Conservation (phyloP, 1,140 invertebrate species). For the Drosophila pectinifera region DNA sequence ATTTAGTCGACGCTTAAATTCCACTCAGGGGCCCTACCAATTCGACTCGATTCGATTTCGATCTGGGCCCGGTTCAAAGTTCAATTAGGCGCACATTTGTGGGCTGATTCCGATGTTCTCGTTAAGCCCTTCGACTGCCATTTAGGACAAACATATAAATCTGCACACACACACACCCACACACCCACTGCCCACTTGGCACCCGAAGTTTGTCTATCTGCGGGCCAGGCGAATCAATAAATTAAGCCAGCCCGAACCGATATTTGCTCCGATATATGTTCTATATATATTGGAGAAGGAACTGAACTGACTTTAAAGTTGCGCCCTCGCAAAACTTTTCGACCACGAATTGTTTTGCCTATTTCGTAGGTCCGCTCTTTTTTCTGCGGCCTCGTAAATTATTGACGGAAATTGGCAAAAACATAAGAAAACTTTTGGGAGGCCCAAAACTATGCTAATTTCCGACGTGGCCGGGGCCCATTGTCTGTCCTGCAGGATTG, state of each 20-base stretch:
- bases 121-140: conserved; percentile 73
- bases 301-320: conserved; percentile 48
- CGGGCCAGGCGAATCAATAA: conserved; percentile 66
- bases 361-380: conserved; percentile 19
- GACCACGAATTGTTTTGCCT: conserved; percentile 39
- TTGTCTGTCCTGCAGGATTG: conserved; percentile 22
- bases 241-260: conserved; percentile 52
- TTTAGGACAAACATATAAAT: conserved; percentile 76
- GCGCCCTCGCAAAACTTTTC: conserved; percentile 35
- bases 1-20: conserved; percentile 68
- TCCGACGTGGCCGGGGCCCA: conserved; percentile 45
- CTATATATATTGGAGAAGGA: conserved; percentile 11
- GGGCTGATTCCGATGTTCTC: conserved; percentile 51
- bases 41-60: conserved; percentile 47
- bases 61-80: conserved; percentile 65
- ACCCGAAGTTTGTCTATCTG: conserved; percentile 34
- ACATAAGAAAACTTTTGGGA: conserved; percentile 72
- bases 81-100: conserved; percentile 72
- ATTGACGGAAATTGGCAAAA: conserved; percentile 79
- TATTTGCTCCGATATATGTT: conserved; percentile 8
- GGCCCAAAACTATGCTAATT: conserved; percentile 75
- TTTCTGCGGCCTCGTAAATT: conserved; percentile 40
- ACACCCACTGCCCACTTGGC: conserved; percentile 8
- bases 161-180: no score
- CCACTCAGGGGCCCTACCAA: conserved; percentile 32